Evolutionary conservation across 2,888 invertebrate genomes (phyloP).

Genomic region (Tinea trinotella): DNA sequence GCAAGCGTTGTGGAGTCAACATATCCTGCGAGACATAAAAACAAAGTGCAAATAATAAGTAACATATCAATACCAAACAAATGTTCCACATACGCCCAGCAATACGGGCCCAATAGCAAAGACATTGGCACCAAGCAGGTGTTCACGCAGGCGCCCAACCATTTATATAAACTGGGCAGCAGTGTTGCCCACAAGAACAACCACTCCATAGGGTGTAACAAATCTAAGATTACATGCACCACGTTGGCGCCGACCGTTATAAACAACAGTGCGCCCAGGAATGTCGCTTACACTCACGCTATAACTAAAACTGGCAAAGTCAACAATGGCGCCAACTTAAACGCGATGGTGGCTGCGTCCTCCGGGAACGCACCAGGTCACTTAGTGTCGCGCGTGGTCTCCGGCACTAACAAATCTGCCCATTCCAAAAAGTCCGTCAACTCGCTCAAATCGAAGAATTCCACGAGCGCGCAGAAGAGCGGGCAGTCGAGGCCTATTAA

Average conservation of each 20-base stretch:
- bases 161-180: constrained; percentile 57
- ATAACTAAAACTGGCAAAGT: constrained; percentile 57
- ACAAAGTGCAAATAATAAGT: constrained; percentile 66
- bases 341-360: constrained; percentile 54
- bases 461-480: constrained; percentile 38
- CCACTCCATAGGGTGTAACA: constrained; percentile 55
- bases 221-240: no score
- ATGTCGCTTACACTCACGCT: constrained; percentile 55
- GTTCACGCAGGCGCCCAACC: constrained; percentile 44
- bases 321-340: constrained; percentile 65
- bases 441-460: constrained; percentile 53
- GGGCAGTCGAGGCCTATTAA: constrained; percentile 65
- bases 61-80: constrained; percentile 59
- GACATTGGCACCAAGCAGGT: constrained; percentile 52
- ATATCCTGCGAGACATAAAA: constrained; percentile 49
- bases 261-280: constrained; percentile 55
- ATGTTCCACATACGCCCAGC: constrained; percentile 42
- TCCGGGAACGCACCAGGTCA: constrained; percentile 60
- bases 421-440: constrained; percentile 42
- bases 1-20: constrained; percentile 51
- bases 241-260: constrained; percentile 48
- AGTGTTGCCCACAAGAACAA: constrained; percentile 51
- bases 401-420: constrained; percentile 63
- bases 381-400: constrained; percentile 61
- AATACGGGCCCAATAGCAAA: constrained; percentile 47